Evolutionary conservation across 2,888 invertebrate genomes (phyloP).

Genomic region (Allolobophora icterica): DNA sequence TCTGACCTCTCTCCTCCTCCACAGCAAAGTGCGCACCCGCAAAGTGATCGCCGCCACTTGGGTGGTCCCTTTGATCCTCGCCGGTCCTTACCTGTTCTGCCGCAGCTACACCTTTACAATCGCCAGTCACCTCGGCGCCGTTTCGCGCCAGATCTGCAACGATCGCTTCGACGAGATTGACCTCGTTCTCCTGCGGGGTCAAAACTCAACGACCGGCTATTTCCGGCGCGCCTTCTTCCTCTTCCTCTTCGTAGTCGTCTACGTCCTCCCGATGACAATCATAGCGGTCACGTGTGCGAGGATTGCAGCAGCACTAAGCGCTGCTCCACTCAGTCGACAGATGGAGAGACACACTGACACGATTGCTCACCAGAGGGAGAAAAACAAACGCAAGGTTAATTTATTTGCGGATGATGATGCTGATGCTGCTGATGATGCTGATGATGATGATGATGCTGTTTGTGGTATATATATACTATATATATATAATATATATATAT

Average conservation of each 20-base stretch:
- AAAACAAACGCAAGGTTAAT: conserved; percentile 11
- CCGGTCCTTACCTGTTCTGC: conserved; percentile 4
- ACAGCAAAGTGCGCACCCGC: background rate
- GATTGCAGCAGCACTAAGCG: background rate
- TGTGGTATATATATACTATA: no score
- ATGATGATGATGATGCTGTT: no score
- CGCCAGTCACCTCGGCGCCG: background rate
- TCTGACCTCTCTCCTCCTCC: background rate
- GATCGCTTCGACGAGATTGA: conserved; percentile 24
- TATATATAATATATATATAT: no score
- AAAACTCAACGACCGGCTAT: background rate
- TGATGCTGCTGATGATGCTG: no score
- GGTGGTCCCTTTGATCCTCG: background rate
- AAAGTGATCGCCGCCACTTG: background rate
- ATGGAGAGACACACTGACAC: background rate
- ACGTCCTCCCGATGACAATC: background rate
- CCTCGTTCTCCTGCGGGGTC: background rate
- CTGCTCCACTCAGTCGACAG: background rate
- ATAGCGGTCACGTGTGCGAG: background rate
- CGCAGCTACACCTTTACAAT: background rate
- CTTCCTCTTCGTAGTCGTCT: conserved; percentile 23
- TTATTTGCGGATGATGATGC: no score
- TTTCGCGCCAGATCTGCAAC: conserved; percentile 12
- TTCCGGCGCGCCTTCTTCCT: conserved; percentile 18
- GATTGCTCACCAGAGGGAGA: background rate